Base-by-base conservation (phyloP, 1,140 invertebrate genomes). In the Rhagoletis pomonella region DNA sequence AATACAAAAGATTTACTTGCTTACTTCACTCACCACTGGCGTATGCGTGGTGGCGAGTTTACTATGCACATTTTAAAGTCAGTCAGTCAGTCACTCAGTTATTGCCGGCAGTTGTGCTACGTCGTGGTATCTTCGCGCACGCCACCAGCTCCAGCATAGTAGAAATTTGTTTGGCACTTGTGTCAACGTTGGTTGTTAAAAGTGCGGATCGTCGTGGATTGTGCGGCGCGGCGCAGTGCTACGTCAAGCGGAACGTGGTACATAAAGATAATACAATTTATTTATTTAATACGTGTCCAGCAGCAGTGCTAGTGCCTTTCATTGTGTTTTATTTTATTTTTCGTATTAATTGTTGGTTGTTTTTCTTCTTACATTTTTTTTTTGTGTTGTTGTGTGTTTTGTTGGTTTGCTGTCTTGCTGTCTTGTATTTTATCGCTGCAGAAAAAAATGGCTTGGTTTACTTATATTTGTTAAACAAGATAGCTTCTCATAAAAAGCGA, bases 1-100 rank as follows among this genome's bases (percentile, higher is more conserved):
- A n/a, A n/a, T n/a, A n/a, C n/a, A n/a, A n/a, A 55, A 50, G 73
- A 81, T 81, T 81, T 50, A 81, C 73, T 81, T 9, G 9, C 50
- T 55, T 55, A 50, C n/a, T n/a, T n/a, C n/a, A n/a, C n/a, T n/a
- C n/a, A n/a, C n/a, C n/a, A n/a, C 73, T 50, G 50, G 73, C 50
- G 50, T 55, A 81, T 81, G 73, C 73, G 73, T 81, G n/a, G n/a
- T n/a, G 73, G 73, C 73, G 47, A 81, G 73, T 81, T 81, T 55
- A 81, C 42, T 81, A n/a, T n/a, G n/a, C n/a, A n/a, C n/a, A n/a
- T n/a, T 81, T 10, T 81, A n/a, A 81, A 81, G 73, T 81, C 73
- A 81, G n/a, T 67, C 29, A n/a, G n/a, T n/a, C n/a, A n/a, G n/a
- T n/a, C n/a, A n/a, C n/a, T n/a, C n/a, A 67, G 73, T 81, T 81